phyloP scores from a whole-genome alignment of 2,888 invertebrate species.

The Scaptomyza polygonia region DNA sequence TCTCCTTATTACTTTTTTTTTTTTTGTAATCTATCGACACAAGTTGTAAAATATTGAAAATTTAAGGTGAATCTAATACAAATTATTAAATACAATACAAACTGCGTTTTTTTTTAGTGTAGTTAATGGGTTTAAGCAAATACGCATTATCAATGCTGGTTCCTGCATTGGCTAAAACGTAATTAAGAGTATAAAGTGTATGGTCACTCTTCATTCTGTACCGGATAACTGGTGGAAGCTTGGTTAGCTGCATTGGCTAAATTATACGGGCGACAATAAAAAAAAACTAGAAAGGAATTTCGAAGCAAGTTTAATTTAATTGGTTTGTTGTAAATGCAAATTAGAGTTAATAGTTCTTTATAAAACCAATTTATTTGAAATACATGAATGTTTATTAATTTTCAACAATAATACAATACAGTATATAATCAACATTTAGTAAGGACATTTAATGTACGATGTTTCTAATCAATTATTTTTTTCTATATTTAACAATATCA shows the following conservation, averaged over 20 bases:
- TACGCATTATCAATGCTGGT: background rate
- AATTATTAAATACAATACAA: slow-evolving; percentile 26
- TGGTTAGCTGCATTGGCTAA: background rate
- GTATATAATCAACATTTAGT: slow-evolving; percentile 35
- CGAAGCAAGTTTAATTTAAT: too few relatives aligned
- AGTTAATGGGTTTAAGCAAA: background rate
- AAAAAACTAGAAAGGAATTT: too few relatives aligned
- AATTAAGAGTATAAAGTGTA: background rate
- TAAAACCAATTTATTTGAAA: slow-evolving; percentile 8
- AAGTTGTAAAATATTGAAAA: slow-evolving; percentile 44
- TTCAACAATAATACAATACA: slow-evolving; percentile 42
- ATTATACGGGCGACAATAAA: too few relatives aligned
- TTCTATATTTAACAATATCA: slow-evolving; percentile 37
- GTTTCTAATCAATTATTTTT: slow-evolving; percentile 3
- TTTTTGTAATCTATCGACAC: slow-evolving; percentile 34
- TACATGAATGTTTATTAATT: slow-evolving; percentile 15
- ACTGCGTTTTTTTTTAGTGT: background rate
- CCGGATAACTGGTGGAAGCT: background rate
- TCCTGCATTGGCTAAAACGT: background rate
- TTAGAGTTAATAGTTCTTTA: too few relatives aligned
- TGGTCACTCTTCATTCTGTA: background rate
- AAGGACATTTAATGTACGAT: slow-evolving; percentile 14
- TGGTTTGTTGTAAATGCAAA: background rate
- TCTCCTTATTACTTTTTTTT: background rate
- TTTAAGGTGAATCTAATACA: slow-evolving; percentile 43